Evolutionary conservation across 2,113 vertebrate genomes (phyloP).

Genomic region (Atlantisia rogersi): DNA sequence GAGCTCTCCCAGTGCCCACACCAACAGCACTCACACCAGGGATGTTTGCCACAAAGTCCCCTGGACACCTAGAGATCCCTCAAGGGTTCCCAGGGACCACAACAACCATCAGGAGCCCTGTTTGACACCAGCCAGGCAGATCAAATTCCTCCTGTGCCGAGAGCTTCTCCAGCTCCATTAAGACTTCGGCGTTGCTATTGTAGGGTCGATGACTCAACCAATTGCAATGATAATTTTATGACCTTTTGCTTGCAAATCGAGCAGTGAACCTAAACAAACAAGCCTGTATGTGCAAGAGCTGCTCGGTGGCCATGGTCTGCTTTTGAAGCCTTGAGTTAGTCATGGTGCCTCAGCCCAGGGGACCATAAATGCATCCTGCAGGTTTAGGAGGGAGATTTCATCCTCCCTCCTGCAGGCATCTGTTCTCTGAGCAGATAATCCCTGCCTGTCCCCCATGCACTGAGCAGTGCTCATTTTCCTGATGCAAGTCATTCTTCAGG

Average conservation of each 20-base stretch:
- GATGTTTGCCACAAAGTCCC: neutral
- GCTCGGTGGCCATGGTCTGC: accelerated
- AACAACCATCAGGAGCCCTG: neutral
- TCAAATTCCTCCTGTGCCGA: neutral
- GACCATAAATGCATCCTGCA: neutral
- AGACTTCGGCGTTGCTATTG: neutral
- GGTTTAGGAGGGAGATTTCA: neutral
- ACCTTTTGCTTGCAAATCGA: slow-evolving; percentile 11
- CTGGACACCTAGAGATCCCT: neutral
- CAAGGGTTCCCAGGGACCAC: neutral
- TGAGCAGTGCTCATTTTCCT: neutral
- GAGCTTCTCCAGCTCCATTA: neutral
- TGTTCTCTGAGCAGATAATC: neutral
- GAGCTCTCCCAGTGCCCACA: neutral
- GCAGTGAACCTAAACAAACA: neutral
- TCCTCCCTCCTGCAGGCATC: neutral
- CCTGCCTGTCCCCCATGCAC: neutral
- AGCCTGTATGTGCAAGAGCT: neutral
- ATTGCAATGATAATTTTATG: slow-evolving; percentile 9
- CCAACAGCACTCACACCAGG: neutral
- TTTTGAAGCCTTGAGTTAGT: neutral
- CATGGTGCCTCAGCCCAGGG: neutral
- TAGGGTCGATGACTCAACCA: neutral
- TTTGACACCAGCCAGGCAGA: neutral
- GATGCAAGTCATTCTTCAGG: accelerated